Evolutionary conservation across 2,113 vertebrate species (phyloP).

Genomic region (Arvicanthis niloticus): DNA sequence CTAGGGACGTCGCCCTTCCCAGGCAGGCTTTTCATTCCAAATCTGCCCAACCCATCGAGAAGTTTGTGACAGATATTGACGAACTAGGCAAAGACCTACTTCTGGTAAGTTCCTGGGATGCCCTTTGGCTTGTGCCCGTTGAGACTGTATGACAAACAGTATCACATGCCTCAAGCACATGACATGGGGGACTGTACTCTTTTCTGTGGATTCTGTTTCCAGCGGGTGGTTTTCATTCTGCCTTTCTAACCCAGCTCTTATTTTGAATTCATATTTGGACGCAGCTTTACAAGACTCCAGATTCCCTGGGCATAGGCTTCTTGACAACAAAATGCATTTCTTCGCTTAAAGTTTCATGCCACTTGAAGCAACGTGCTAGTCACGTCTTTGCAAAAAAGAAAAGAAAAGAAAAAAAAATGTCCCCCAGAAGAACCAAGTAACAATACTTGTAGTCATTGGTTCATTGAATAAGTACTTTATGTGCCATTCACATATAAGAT

Average conservation of each 20-base stretch:
- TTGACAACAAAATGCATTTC: neutral
- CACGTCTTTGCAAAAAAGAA: neutral
- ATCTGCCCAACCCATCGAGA: conserved; percentile 92
- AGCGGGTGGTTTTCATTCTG: conserved; percentile 20
- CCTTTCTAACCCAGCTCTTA: conserved; percentile 17
- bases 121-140: neutral
- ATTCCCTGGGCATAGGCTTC: neutral
- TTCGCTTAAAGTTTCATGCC: conserved; percentile 3
- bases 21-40: conserved; percentile 95
- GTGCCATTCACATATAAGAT: neutral
- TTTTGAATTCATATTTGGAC: conserved; percentile 15
- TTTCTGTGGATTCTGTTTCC: neutral
- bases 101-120: conserved; percentile 88
- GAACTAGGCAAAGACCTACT: conserved; percentile 96
- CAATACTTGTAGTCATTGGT: neutral
- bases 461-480: conserved; percentile 20
- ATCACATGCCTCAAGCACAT: fast-evolving
- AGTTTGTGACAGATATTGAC: conserved; percentile 96
- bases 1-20: conserved; percentile 95
- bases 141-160: too few species aligned
- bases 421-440: neutral
- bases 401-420: neutral
- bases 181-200: neutral
- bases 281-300: neutral
- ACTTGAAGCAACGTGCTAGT: neutral